Percentiles rank a stretch among this genome's conserved stretches.
phyloP scores from a whole-genome alignment of 2,797 vertebrate species.

The Cryptoblepharus egeriae region DNA sequence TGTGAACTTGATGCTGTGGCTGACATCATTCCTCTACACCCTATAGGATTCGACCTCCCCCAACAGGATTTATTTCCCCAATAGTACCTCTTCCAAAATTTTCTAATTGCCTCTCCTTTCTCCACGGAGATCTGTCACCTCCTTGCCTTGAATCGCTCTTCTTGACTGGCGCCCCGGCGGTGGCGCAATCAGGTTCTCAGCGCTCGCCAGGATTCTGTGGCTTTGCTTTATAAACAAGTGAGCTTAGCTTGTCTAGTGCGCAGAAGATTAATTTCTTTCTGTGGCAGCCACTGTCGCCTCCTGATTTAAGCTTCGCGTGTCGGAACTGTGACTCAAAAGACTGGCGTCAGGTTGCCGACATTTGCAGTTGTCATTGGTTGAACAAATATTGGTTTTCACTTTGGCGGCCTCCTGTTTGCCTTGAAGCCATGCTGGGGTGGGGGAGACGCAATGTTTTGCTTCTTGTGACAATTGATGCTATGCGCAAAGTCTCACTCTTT shows the following conservation, averaged over 20 bases:
- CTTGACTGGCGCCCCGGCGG: conserved; percentile 28
- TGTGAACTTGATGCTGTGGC: no score
- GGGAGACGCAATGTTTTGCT: no score
- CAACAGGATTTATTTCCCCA: background rate
- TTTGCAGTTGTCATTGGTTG: background rate
- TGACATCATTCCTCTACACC: no score
- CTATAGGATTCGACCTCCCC: no score
- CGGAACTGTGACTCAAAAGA: background rate
- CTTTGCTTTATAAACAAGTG: background rate
- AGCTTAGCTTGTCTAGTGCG: background rate
- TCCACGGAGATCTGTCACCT: background rate
- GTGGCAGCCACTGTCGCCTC: conserved; percentile 7
- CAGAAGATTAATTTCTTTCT: conserved; percentile 27
- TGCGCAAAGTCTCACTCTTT: no score
- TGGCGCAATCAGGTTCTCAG: background rate
- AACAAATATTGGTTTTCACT: background rate
- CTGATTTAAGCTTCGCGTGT: conserved; percentile 18
- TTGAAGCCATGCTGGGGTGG: background rate
- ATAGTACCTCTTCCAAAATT: no score
- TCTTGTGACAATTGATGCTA: no score
- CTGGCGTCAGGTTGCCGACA: background rate
- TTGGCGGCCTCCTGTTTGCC: background rate
- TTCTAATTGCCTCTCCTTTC: background rate
- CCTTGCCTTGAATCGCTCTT: background rate
- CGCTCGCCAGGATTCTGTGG: background rate